Percentiles rank a stretch among this genome's conserved stretches.
These are phyloP conservation scores for Cloeon dipterum DNA, from an alignment of 2,888 invertebrate species.

Conservation along the genomic window DNA sequence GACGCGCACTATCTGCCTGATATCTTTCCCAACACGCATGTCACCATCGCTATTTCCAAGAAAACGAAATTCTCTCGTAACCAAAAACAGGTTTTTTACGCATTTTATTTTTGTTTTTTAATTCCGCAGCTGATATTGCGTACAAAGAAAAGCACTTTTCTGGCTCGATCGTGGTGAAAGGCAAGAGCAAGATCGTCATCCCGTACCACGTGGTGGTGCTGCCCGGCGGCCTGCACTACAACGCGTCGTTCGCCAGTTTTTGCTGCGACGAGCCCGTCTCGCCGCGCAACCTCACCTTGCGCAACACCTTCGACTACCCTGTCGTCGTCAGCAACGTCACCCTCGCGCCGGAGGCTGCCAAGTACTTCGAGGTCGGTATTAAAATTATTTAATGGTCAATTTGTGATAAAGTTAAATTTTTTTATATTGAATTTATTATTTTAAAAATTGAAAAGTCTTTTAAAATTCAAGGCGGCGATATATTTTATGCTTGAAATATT, in stretches of 20 bases:
- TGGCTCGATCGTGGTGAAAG: slow-evolving; percentile 29
- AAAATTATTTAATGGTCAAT: not conserved
- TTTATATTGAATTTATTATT: not conserved
- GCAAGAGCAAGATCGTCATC: slow-evolving; percentile 24
- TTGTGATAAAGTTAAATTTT: not conserved
- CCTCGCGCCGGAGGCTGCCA: slow-evolving; percentile 31
- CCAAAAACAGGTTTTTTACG: too few species aligned
- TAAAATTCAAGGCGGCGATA: too few species aligned
- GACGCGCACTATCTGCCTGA: too few species aligned
- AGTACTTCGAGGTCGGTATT: slow-evolving; percentile 31
- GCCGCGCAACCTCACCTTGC: slow-evolving; percentile 32
- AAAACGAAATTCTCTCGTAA: too few species aligned
- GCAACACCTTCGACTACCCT: slow-evolving; percentile 49
- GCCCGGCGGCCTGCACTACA: slow-evolving; percentile 31
- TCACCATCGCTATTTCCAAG: too few species aligned
- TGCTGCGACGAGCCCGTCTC: slow-evolving; percentile 13
- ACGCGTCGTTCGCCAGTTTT: slow-evolving; percentile 27
- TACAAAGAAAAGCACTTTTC: slow-evolving; percentile 27
- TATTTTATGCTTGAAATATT: slow-evolving; percentile 4
- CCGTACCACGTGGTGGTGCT: slow-evolving; percentile 37
- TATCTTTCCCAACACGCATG: too few species aligned
- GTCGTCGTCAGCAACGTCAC: slow-evolving; percentile 48
- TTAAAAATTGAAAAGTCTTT: too few species aligned
- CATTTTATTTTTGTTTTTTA: slow-evolving; percentile 4
- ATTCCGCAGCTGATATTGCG: slow-evolving; percentile 27